Conservation (phyloP, 2,888 invertebrate genomes). For the Ernsta delagoae region DNA sequence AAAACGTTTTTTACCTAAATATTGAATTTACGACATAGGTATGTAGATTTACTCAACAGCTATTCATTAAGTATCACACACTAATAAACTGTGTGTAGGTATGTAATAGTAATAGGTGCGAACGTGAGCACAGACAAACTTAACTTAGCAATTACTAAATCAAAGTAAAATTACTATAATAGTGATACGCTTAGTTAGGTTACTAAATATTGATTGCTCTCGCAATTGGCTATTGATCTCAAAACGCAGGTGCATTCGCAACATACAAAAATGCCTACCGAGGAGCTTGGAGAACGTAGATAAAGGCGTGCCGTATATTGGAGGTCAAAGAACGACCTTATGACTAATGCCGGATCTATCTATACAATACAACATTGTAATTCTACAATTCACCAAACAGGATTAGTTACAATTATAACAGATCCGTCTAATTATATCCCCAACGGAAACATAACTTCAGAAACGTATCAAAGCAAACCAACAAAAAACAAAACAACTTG, state of each 20-base stretch:
- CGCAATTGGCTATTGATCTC: conserved; percentile 8
- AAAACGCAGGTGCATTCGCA: conserved; percentile 18
- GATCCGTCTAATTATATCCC: conserved; percentile 24
- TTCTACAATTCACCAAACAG: conserved; percentile 17
- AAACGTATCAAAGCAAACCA: conserved; percentile 5
- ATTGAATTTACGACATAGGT: too few relatives aligned
- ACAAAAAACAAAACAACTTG: conserved; percentile 43
- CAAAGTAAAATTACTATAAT: background rate
- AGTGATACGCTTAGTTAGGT: conserved; percentile 1
- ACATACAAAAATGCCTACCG: conserved; percentile 18
- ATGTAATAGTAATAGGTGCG: too few relatives aligned
- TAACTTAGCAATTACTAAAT: background rate
- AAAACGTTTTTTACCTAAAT: too few relatives aligned
- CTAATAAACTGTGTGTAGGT: background rate
- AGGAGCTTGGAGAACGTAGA: conserved; percentile 29
- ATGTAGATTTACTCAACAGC: too few relatives aligned
- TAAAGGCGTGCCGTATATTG: conserved; percentile 22
- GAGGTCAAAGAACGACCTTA: conserved; percentile 66
- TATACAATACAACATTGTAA: background rate
- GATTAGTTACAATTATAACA: background rate
- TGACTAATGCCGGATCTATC: conserved; percentile 61
- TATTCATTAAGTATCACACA: too few relatives aligned
- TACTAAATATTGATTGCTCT: conserved; percentile 8
- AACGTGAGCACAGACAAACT: background rate
- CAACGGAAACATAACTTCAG: conserved; percentile 29